These are phyloP conservation scores for Syngnathus floridae DNA, from an alignment of 2,113 vertebrate species.

Conservation along the genomic window DNA sequence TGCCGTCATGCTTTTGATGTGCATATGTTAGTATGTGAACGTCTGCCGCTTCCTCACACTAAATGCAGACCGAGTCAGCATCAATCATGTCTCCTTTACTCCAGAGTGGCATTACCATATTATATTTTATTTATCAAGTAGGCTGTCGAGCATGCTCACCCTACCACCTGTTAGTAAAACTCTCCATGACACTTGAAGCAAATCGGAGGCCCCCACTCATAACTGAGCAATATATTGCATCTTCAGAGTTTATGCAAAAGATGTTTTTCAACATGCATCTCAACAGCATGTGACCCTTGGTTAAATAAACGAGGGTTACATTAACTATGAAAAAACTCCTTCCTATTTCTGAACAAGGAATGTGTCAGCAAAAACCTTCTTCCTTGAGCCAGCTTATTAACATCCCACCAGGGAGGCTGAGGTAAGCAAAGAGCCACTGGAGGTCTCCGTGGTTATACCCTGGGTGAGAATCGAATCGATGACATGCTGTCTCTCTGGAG, in stretches of 20 bases:
- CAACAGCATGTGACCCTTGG: constrained; percentile 11
- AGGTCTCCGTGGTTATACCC: constrained; percentile 38
- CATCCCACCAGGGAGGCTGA: constrained; percentile 34
- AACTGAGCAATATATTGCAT: constrained; percentile 62
- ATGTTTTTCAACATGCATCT: constrained; percentile 37
- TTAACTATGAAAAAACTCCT: constrained; percentile 55
- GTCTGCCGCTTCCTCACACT: constrained; percentile 24
- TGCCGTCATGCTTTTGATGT: constrained; percentile 24
- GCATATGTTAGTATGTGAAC: constrained; percentile 2
- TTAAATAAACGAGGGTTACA: constrained; percentile 30
- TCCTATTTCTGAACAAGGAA: constrained; percentile 37
- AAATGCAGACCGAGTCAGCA: constrained; percentile 43
- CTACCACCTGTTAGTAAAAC: constrained; percentile 67
- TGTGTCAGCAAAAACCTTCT: constrained; percentile 52
- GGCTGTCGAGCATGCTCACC: constrained; percentile 44
- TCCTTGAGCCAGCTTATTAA: constrained; percentile 56
- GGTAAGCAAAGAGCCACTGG: constrained; percentile 33
- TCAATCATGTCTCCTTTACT: constrained; percentile 45
- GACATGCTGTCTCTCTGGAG: constrained; percentile 41
- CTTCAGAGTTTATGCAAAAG: constrained; percentile 69
- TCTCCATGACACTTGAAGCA: constrained; percentile 62
- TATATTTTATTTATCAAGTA: constrained; percentile 72
- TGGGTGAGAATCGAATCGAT: constrained; percentile 54
- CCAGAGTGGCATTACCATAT: constrained; percentile 59
- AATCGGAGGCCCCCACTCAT: constrained; percentile 59